These are phyloP conservation scores for Amphimallon solstitiale DNA, from an alignment of 2,888 invertebrate genomes.

Conservation along the genomic window DNA sequence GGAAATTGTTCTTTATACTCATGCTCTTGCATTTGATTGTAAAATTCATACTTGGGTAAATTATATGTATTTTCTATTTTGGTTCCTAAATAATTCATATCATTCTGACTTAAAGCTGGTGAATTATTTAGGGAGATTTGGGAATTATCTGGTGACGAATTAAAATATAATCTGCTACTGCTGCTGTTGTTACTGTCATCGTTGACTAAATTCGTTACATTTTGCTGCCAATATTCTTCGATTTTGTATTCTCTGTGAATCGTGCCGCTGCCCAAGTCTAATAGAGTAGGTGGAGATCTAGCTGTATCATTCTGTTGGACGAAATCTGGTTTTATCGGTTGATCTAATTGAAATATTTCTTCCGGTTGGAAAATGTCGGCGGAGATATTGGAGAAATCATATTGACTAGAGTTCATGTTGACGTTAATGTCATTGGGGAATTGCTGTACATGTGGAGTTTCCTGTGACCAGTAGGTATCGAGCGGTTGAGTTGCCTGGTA, in stretches of 20 bases:
- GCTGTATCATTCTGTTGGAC: conserved; percentile 64
- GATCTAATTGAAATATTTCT: conserved; percentile 81
- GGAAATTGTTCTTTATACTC: conserved; percentile 43
- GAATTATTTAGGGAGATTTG: conserved; percentile 61
- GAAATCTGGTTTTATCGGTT: conserved; percentile 75
- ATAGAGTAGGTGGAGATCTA: conserved; percentile 75
- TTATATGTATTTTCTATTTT: conserved; percentile 32
- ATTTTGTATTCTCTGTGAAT: conserved; percentile 71
- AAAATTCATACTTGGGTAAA: conserved; percentile 37
- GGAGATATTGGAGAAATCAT: conserved; percentile 71
- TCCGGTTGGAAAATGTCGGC: conserved; percentile 80
- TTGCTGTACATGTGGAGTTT: conserved; percentile 60
- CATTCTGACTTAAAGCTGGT: conserved; percentile 47
- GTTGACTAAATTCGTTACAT: conserved; percentile 62
- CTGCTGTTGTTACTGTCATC: conserved; percentile 64
- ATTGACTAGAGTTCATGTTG: conserved; percentile 62
- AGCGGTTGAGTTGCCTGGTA: conserved; percentile 54
- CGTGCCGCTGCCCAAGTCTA: conserved; percentile 78
- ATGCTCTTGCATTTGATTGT: conserved; percentile 48
- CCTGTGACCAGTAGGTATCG: conserved; percentile 62
- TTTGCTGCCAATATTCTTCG: conserved; percentile 71
- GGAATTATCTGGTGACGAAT: conserved; percentile 66
- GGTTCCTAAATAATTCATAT: conserved; percentile 42
- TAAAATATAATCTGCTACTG: conserved; percentile 60
- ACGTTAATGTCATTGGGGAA: conserved; percentile 58